Percentiles rank a stretch among this genome's conserved stretches.
Evolutionary conservation across 2,113 vertebrate genomes (phyloP).

Genomic region (Gila orcuttii): DNA sequence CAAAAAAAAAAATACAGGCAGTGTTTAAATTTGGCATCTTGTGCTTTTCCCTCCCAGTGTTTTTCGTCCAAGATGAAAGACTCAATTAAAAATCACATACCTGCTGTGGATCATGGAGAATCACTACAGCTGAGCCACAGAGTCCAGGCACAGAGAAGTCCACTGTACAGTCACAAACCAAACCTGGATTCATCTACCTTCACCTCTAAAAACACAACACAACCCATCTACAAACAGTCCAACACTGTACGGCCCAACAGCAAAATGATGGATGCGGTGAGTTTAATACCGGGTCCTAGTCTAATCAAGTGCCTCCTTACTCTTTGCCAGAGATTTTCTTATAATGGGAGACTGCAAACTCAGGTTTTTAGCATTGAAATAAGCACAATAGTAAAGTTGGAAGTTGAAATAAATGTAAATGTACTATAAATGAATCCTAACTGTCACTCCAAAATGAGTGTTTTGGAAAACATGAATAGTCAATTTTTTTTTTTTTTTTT

Average conservation of each 20-base stretch:
- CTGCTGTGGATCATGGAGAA: background rate
- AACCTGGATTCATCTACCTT: background rate
- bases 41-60: constrained; percentile 2
- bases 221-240: constrained; percentile 37
- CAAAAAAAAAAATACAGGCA: background rate
- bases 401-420: background rate
- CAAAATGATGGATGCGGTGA: constrained; percentile 77
- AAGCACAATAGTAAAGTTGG: background rate
- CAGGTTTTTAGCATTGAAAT: background rate
- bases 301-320: too few species aligned
- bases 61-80: background rate
- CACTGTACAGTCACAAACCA: background rate
- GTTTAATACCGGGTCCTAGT: constrained; percentile 50
- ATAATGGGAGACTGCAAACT: background rate
- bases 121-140: constrained; percentile 29
- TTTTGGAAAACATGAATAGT: background rate
- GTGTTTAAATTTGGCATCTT: background rate
- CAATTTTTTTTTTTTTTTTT: background rate
- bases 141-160: background rate
- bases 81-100: background rate
- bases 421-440: background rate
- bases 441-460: background rate
- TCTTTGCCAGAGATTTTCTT: too few species aligned
- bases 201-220: constrained; percentile 16
- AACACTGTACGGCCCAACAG: constrained; percentile 47